Conservation (phyloP, 1,140 invertebrate species). For the Reticulitermes speratus region DNA sequence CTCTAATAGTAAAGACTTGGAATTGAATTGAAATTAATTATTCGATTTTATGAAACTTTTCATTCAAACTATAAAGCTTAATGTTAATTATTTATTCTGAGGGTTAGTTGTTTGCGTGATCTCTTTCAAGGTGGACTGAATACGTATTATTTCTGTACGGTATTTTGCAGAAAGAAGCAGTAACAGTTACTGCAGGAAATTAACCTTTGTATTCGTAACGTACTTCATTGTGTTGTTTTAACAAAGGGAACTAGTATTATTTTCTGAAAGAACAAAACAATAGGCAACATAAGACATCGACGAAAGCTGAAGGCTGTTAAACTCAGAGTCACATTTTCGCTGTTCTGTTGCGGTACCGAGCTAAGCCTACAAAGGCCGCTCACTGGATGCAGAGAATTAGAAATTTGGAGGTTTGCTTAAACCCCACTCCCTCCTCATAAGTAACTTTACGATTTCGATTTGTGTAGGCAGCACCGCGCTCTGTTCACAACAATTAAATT, state of each 20-base stretch:
- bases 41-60: no score
- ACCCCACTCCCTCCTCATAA: not conserved
- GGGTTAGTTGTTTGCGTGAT: no score
- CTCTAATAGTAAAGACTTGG: no score
- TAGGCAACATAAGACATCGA: not conserved
- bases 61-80: no score
- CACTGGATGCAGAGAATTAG: not conserved
- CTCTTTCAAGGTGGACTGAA: no score
- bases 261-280: not conserved
- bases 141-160: no score
- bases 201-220: no score
- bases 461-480: not conserved
- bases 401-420: not conserved
- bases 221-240: not conserved
- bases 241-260: not conserved
- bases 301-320: not conserved
- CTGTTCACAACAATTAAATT: not conserved
- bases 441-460: not conserved
- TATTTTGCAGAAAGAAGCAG: no score
- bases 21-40: no score
- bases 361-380: not conserved
- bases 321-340: not conserved
- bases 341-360: not conserved
- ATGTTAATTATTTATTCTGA: no score
- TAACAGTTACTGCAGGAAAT: no score